A percentile compares a stretch with the other conserved stretches of the same genome.
Conservation (phyloP, 2,113 vertebrate genomes). For the Lepisosteus osseus region DNA sequence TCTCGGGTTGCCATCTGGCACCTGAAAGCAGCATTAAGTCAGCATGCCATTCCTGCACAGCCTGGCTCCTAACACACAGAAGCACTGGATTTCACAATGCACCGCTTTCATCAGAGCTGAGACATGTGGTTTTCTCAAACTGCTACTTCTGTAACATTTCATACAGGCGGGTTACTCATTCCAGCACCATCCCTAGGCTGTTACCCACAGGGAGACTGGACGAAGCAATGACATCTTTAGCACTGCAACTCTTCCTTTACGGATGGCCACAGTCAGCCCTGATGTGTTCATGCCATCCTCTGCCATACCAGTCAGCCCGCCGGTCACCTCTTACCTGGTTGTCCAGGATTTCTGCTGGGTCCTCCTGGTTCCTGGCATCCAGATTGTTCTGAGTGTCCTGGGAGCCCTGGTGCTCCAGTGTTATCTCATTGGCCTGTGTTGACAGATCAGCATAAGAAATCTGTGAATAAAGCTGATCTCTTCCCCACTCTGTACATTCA, state of each 20-base stretch:
- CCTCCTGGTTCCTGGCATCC: constrained; percentile 11
- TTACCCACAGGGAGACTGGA: neutral
- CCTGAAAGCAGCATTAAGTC: neutral
- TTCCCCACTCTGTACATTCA: neutral
- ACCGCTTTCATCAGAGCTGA: no score
- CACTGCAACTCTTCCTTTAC: neutral
- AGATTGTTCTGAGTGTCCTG: neutral
- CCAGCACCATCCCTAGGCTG: neutral
- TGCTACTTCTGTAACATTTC: neutral
- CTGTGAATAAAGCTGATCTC: constrained; percentile 6
- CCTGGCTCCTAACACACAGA: neutral
- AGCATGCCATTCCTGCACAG: neutral
- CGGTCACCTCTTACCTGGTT: constrained; percentile 40
- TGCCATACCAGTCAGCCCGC: neutral
- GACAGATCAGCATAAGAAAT: constrained; percentile 13
- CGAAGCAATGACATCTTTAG: neutral
- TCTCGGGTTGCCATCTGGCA: constrained; percentile 31
- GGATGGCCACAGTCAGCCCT: neutral
- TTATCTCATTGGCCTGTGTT: no score
- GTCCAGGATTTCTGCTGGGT: neutral
- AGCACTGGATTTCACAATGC: neutral
- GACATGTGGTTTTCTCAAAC: neutral
- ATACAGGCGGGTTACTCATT: neutral
- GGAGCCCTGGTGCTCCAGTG: neutral
- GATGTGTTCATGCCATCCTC: neutral